Conservation (phyloP, 2,113 vertebrate species). For the Tupaia tana region DNA sequence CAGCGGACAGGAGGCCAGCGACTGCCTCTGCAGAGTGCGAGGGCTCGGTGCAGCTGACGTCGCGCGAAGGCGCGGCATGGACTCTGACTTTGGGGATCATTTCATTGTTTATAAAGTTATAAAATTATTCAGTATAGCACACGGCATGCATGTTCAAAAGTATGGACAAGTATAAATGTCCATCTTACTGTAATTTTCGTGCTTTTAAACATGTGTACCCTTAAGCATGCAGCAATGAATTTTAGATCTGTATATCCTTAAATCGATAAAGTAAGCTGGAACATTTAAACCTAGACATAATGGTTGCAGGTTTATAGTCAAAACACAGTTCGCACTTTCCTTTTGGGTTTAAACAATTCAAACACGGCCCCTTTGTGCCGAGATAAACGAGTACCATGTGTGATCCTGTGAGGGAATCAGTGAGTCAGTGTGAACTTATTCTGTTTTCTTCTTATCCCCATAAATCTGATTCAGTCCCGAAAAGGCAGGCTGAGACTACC, state of each 20-base stretch:
- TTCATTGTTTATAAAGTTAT: neutral
- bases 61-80: accelerated
- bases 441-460: neutral
- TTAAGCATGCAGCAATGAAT: too few species aligned
- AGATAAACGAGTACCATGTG: neutral
- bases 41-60: accelerated
- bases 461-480: neutral
- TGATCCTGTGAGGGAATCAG: neutral
- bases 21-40: accelerated
- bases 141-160: accelerated
- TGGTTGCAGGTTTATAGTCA: neutral
- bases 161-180: accelerated
- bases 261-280: neutral
- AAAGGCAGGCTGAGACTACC: neutral
- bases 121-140: neutral
- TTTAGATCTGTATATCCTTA: neutral
- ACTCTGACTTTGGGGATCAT: neutral
- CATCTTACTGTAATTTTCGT: neutral
- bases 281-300: neutral
- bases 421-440: neutral
- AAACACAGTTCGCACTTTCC: neutral
- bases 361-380: neutral
- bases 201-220: neutral
- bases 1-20: accelerated
- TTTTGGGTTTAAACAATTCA: neutral